These are phyloP conservation scores for Grapholita molesta DNA, from an alignment of 1,140 invertebrate genomes.

Conservation along the genomic window DNA sequence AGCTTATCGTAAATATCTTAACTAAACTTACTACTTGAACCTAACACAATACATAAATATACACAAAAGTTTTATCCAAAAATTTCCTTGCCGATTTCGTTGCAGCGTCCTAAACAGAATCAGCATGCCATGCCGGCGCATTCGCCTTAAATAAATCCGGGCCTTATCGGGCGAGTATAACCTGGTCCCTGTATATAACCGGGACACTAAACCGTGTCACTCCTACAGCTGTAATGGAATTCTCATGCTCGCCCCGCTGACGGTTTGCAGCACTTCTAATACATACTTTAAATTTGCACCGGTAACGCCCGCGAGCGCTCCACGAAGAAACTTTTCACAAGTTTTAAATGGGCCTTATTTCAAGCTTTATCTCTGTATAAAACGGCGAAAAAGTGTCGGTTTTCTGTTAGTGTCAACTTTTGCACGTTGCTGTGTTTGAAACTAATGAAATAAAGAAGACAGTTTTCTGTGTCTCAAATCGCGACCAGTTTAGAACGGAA, in stretches of 20 bases:
- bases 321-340: conserved; percentile 51
- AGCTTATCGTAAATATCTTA: no score
- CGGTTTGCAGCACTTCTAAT: conserved; percentile 58
- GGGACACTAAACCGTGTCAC: conserved; percentile 42
- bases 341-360: conserved; percentile 54
- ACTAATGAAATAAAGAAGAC: conserved; percentile 13
- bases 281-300: conserved; percentile 70
- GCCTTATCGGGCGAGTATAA: conserved; percentile 12
- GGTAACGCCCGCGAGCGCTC: conserved; percentile 46
- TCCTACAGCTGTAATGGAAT: conserved; percentile 62
- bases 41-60: no score
- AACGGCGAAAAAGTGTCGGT: conserved; percentile 24
- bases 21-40: no score
- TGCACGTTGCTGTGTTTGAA: conserved; percentile 18
- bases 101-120: not conserved
- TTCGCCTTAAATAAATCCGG: conserved; percentile 23
- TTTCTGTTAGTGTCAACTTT: conserved; percentile 23
- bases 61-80: no score
- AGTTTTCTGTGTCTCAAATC: not conserved
- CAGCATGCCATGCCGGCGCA: not conserved
- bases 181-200: conserved; percentile 4
- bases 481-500: not conserved
- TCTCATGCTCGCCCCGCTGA: conserved; percentile 58
- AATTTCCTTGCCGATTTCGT: not conserved
- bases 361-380: conserved; percentile 34